Evolutionary conservation across 2,113 vertebrate genomes (phyloP).

Genomic region (Bos javanicus): DNA sequence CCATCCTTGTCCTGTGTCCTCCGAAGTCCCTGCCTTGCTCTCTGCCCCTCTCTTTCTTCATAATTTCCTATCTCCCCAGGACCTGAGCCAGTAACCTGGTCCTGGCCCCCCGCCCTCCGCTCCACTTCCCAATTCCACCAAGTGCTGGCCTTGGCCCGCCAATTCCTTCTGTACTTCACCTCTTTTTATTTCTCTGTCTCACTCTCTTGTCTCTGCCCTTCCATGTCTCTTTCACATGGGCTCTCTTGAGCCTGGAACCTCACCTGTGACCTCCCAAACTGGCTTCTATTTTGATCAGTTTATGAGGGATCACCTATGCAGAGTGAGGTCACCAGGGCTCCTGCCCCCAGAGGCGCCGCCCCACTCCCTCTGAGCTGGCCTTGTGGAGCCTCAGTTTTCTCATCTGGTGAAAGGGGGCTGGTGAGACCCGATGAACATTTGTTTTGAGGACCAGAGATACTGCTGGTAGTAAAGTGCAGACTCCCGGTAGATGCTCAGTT

Average conservation of each 20-base stretch:
- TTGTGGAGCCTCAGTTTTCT: neutral
- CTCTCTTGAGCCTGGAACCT: neutral
- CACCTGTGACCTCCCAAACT: neutral
- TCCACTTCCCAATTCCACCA: neutral
- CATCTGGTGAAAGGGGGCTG: neutral
- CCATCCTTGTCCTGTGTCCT: neutral
- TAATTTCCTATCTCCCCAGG: neutral
- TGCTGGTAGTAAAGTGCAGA: neutral
- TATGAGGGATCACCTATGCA: neutral
- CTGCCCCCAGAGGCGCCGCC: too few relatives aligned
- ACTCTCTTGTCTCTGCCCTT: neutral
- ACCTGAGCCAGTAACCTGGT: neutral
- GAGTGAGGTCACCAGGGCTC: neutral
- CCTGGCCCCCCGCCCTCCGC: accelerated
- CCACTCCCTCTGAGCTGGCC: neutral
- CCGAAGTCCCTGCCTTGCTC: neutral
- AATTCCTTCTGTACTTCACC: neutral
- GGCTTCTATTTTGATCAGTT: neutral
- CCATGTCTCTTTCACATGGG: neutral
- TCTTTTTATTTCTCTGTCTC: neutral
- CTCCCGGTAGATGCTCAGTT: neutral
- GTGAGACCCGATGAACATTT: neutral
- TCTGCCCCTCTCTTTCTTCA: neutral
- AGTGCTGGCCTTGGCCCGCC: neutral
- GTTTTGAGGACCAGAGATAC: neutral